Evolutionary conservation across 23 tunicate genomes (phyloP).

Genomic region (Halocynthia roretzi): DNA sequence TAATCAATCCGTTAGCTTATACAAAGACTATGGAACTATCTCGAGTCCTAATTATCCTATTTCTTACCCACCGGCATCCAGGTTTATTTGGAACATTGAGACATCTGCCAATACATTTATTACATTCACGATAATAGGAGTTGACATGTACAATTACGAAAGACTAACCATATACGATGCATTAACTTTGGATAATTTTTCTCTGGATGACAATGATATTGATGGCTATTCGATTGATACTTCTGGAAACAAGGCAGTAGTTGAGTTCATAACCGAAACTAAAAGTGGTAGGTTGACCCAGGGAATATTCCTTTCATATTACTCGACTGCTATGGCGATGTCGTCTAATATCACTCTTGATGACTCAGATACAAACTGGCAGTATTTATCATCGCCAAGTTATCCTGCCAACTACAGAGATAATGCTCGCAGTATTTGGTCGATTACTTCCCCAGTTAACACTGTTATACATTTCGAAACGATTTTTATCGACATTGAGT

Average conservation of each 20-base stretch:
- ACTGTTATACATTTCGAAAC: not conserved
- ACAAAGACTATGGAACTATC: not conserved
- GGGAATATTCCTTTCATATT: not conserved
- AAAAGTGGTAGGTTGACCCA: not conserved
- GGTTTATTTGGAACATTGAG: not conserved
- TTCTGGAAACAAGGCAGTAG: not conserved
- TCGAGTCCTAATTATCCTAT: conserved; percentile 6
- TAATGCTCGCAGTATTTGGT: not conserved
- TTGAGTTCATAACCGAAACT: not conserved
- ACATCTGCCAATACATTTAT: not conserved
- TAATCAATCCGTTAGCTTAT: not conserved
- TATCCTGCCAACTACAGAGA: conserved; percentile 1
- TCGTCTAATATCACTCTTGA: not conserved
- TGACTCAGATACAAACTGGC: not conserved
- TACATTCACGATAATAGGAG: not conserved
- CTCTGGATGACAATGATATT: not conserved
- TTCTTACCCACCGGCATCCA: conserved; percentile 3
- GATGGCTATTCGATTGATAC: not conserved
- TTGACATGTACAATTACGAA: not conserved
- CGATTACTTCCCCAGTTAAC: not conserved
- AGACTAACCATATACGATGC: not conserved
- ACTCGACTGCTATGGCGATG: not conserved
- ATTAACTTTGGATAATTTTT: not conserved
- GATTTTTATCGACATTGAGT: not conserved
- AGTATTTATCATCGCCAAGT: not conserved